Evolutionary conservation across 2,888 invertebrate genomes (phyloP).

Genomic region (Petrolisthes cinctipes): DNA sequence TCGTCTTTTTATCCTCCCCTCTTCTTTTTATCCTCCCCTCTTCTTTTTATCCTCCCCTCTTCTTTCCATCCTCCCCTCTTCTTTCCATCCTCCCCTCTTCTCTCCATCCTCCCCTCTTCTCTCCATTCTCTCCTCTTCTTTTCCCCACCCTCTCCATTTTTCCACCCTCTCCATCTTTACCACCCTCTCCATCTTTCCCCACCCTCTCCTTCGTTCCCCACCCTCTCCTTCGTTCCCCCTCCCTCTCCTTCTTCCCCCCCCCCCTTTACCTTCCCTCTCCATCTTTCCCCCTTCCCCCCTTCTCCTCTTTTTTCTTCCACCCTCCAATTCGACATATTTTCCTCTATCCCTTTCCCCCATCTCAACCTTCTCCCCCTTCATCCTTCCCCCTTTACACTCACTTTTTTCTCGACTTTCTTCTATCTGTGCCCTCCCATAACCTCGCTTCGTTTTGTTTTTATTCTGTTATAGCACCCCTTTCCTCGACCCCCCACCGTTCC

Average conservation of each 20-base stretch:
- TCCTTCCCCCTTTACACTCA: neutral
- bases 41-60: neutral
- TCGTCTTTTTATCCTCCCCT: neutral
- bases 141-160: too few relatives aligned
- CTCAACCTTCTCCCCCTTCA: neutral
- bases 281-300: neutral
- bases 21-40: neutral
- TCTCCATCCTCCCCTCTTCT: too few relatives aligned
- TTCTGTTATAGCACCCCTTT: neutral
- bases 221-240: too few relatives aligned
- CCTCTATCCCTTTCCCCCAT: neutral
- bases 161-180: too few relatives aligned
- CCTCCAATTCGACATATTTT: neutral
- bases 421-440: neutral
- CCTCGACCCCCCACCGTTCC: neutral
- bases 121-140: too few relatives aligned
- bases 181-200: too few relatives aligned
- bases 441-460: neutral
- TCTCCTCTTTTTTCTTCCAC: neutral
- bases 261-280: neutral
- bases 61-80: slow-evolving; percentile 2
- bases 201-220: too few relatives aligned
- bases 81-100: neutral
- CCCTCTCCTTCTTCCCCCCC: neutral
- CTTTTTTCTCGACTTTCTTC: neutral